Conservation (phyloP, 2,797 vertebrate species). For the Tiaroga cobitis region DNA sequence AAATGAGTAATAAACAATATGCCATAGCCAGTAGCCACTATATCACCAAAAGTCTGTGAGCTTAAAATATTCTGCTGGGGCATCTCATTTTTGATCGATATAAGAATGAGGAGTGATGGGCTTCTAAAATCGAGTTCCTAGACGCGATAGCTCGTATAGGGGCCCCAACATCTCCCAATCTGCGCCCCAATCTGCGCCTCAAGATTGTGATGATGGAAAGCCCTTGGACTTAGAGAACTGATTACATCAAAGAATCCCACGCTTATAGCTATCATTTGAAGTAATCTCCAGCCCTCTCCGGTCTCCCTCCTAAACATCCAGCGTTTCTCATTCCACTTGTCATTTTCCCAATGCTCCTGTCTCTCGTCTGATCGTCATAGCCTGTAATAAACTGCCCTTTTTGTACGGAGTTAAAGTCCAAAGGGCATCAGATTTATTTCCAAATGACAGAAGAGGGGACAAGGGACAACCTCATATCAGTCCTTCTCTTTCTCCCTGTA, state of each 20-base stretch:
- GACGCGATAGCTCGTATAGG: constrained; percentile 67
- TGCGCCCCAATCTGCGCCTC: constrained; percentile 64
- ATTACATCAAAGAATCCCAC: constrained; percentile 72
- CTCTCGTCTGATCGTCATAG: constrained; percentile 80
- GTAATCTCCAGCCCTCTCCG: constrained; percentile 76
- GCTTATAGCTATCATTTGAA: constrained; percentile 78
- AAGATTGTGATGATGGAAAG: constrained; percentile 77
- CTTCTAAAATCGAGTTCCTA: constrained; percentile 72
- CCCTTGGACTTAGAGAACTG: constrained; percentile 73
- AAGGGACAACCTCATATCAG: constrained; percentile 50
- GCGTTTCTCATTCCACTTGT: constrained; percentile 73
- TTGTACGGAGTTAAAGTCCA: constrained; percentile 72
- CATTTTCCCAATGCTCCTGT: constrained; percentile 73
- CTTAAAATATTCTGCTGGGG: constrained; percentile 68
- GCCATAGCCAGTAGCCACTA: constrained; percentile 29
- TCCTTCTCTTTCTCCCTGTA: constrained; percentile 40
- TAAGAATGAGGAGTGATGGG: constrained; percentile 71
- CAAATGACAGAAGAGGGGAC: constrained; percentile 70
- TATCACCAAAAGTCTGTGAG: constrained; percentile 23
- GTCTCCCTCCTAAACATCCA: constrained; percentile 75
- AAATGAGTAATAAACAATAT: constrained; percentile 13
- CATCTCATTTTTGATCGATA: constrained; percentile 75
- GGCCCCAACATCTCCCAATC: constrained; percentile 69
- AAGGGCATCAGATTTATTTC: constrained; percentile 81
- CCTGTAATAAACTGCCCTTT: constrained; percentile 80